A percentile compares a stretch with the other conserved stretches of the same genome.
Evolutionary conservation across 2,113 vertebrate genomes (phyloP).

Genomic region (Baryphthengus martii): DNA sequence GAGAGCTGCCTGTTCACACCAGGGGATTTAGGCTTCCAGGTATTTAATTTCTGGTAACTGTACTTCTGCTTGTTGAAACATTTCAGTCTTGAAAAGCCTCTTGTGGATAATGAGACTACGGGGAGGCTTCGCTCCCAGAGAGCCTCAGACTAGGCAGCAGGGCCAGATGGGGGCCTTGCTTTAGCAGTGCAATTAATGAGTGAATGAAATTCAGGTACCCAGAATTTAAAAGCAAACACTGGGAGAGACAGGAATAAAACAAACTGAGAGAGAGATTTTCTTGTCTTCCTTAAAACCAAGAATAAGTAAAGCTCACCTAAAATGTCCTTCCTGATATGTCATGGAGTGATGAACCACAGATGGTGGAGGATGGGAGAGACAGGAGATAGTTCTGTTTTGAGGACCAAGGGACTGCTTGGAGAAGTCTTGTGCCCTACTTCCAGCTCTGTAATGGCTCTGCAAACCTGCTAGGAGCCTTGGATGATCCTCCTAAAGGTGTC

Average conservation of each 20-base stretch:
- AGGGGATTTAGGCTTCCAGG: neutral
- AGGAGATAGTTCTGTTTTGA: neutral
- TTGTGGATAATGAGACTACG: neutral
- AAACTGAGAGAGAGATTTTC: neutral
- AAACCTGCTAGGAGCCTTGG: neutral
- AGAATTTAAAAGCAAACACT: neutral
- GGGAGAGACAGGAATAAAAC: neutral
- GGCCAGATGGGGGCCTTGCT: neutral
- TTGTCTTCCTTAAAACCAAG: neutral
- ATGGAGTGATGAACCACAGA: rapidly evolving
- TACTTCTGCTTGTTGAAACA: neutral
- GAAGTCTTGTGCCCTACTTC: neutral
- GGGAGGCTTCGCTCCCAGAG: neutral
- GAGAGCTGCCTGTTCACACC: neutral
- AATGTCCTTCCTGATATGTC: neutral
- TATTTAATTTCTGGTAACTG: conserved; percentile 35
- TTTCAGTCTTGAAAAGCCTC: conserved; percentile 16
- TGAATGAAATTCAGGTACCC: neutral
- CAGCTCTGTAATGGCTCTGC: neutral
- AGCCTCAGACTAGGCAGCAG: neutral
- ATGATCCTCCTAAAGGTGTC: neutral
- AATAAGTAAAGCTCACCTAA: neutral
- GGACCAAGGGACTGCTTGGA: neutral
- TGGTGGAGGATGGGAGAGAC: neutral
- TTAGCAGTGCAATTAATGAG: neutral